A percentile compares a stretch with the other conserved stretches of the same genome.
Conservation (phyloP, 1,140 invertebrate species). For the Battus philenor region DNA sequence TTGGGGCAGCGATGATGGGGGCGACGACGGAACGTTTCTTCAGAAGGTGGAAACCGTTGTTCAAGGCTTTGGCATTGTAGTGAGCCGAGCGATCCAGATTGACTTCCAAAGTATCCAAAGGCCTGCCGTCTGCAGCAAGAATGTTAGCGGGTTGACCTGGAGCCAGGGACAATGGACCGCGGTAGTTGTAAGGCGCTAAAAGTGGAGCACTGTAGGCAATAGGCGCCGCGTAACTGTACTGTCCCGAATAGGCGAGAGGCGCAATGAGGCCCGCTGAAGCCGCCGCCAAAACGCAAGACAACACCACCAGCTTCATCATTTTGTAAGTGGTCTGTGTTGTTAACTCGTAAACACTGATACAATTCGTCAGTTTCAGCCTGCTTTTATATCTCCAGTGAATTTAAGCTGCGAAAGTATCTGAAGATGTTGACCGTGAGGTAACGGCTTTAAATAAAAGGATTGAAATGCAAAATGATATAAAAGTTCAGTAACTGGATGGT, state of each 20-base stretch:
- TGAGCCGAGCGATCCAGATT: slow-evolving; percentile 68
- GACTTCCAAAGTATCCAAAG: slow-evolving; percentile 62
- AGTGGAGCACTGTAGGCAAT: slow-evolving; percentile 31
- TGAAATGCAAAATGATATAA: no score
- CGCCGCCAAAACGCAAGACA: slow-evolving; percentile 63
- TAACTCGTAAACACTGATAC: slow-evolving; percentile 35
- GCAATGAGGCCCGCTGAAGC: slow-evolving; percentile 34
- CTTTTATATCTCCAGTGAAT: slow-evolving; percentile 24
- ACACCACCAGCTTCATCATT: slow-evolving; percentile 74
- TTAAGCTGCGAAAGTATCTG: slow-evolving; percentile 26
- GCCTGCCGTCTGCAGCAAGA: slow-evolving; percentile 46
- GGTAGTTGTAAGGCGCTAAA: slow-evolving; percentile 43
- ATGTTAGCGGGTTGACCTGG: slow-evolving; percentile 58
- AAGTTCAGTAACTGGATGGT: not conserved
- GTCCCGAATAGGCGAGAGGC: slow-evolving; percentile 21
- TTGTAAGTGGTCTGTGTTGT: slow-evolving; percentile 49
- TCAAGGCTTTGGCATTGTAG: slow-evolving; percentile 39
- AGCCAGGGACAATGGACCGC: slow-evolving; percentile 53
- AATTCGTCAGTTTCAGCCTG: slow-evolving; percentile 3
- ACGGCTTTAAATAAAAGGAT: slow-evolving; percentile 14
- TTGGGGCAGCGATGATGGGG: slow-evolving; percentile 15
- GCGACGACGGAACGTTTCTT: slow-evolving; percentile 40
- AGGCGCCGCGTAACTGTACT: slow-evolving; percentile 16
- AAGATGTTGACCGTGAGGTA: slow-evolving; percentile 29
- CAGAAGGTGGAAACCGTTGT: slow-evolving; percentile 35